phyloP scores from a whole-genome alignment of 2,888 invertebrate genomes.

The Xestobium rufovillosum region DNA sequence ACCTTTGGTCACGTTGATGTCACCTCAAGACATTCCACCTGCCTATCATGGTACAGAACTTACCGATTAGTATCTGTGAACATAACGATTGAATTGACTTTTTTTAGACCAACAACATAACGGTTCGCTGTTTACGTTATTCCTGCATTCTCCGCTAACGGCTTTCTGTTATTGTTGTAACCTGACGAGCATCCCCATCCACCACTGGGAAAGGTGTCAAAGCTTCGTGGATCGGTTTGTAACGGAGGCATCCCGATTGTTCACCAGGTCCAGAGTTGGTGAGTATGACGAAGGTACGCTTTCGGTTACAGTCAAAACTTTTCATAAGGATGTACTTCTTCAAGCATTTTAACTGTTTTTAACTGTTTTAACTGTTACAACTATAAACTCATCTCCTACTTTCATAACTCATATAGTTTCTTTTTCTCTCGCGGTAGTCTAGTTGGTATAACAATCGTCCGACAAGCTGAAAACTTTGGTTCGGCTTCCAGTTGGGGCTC shows the following conservation, averaged over 20 bases:
- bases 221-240: slow-evolving; percentile 82
- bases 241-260: slow-evolving; percentile 76
- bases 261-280: slow-evolving; percentile 77
- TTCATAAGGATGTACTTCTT: too few species aligned
- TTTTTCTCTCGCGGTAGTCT: too few species aligned
- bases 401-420: too few species aligned
- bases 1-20: slow-evolving; percentile 87
- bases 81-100: slow-evolving; percentile 10
- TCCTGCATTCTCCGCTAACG: slow-evolving; percentile 89
- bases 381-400: too few species aligned
- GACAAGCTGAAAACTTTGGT: too few species aligned
- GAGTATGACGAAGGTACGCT: slow-evolving; percentile 42
- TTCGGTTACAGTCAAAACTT: too few species aligned
- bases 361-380: too few species aligned
- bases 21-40: slow-evolving; percentile 82
- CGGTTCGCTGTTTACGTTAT: slow-evolving; percentile 90
- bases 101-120: slow-evolving; percentile 70
- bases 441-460: too few species aligned
- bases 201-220: slow-evolving; percentile 87
- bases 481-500: too few species aligned
- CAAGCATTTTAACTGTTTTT: too few species aligned
- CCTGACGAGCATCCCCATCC: slow-evolving; percentile 74
- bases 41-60: slow-evolving; percentile 66
- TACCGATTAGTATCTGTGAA: too few species aligned
- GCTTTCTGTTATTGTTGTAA: slow-evolving; percentile 89